Evolutionary conservation across 2,113 vertebrate species (phyloP).

Genomic region (Mustela lutreola): DNA sequence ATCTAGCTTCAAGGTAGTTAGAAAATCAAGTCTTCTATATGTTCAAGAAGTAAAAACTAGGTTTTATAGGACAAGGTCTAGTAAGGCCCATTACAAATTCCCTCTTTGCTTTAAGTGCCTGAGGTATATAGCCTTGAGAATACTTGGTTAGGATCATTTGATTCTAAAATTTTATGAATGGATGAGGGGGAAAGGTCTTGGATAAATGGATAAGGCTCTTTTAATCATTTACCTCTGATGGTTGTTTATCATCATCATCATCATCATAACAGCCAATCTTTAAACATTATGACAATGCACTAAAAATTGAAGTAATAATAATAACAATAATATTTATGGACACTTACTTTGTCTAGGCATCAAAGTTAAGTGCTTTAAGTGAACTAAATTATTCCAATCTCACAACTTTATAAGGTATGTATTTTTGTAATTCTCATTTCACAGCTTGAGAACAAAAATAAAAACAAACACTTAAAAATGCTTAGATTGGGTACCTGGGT

Average conservation of each 20-base stretch:
- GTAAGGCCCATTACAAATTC: background rate
- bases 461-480: background rate
- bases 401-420: background rate
- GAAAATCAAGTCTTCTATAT: background rate
- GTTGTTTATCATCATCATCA: background rate
- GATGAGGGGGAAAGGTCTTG: background rate
- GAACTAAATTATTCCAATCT: background rate
- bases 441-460: background rate
- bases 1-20: background rate
- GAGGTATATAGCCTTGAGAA: background rate
- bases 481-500: background rate
- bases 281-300: background rate
- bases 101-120: background rate
- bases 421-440: conserved; percentile 23
- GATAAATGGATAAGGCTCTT: background rate
- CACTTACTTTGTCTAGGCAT: background rate
- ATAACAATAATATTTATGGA: background rate
- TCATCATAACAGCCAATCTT: background rate
- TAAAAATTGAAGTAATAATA: background rate
- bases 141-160: background rate
- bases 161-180: background rate
- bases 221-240: background rate
- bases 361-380: background rate
- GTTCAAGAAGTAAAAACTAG: background rate
- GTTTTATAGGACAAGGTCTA: background rate